Evolutionary conservation across 2,797 vertebrate species (phyloP).

Genomic region (Echiichthys vipera): DNA sequence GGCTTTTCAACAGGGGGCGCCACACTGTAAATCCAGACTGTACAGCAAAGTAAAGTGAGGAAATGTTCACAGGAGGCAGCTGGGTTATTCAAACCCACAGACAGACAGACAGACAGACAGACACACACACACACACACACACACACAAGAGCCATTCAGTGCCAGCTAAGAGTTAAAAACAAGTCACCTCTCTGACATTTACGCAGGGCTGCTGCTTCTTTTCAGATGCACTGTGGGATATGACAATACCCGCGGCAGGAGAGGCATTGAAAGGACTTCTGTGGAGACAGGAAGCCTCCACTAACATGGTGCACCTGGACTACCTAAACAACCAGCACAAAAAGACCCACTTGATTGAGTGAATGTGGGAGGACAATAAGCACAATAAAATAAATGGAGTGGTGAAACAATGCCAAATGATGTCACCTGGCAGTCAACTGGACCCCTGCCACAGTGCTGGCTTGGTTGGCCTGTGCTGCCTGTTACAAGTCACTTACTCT

Average conservation of each 20-base stretch:
- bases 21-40: slow-evolving; percentile 48
- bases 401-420: slow-evolving; percentile 78
- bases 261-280: slow-evolving; percentile 76
- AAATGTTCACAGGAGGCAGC: slow-evolving; percentile 55
- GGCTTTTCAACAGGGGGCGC: slow-evolving; percentile 69
- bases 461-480: slow-evolving; percentile 45
- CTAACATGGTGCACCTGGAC: slow-evolving; percentile 78
- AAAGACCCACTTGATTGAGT: slow-evolving; percentile 77
- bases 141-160: slow-evolving; percentile 27
- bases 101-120: slow-evolving; percentile 12
- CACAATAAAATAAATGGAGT: slow-evolving; percentile 78
- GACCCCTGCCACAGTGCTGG: slow-evolving; percentile 57
- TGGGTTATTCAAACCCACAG: slow-evolving; percentile 49
- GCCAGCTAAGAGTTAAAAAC: slow-evolving; percentile 79
- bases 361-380: slow-evolving; percentile 75
- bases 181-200: slow-evolving; percentile 83
- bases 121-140: slow-evolving; percentile 15
- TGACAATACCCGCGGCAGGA: slow-evolving; percentile 79
- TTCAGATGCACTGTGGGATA: slow-evolving; percentile 80
- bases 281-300: slow-evolving; percentile 77
- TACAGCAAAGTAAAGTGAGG: slow-evolving; percentile 38
- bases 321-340: slow-evolving; percentile 78
- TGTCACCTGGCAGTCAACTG: slow-evolving; percentile 79
- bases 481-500: slow-evolving; percentile 58
- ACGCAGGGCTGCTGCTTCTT: slow-evolving; percentile 76